Evolutionary conservation across 2,797 vertebrate genomes (phyloP), one percentile per base, ranked within the genome.

Genomic region (Aldrovandia affinis): DNA sequence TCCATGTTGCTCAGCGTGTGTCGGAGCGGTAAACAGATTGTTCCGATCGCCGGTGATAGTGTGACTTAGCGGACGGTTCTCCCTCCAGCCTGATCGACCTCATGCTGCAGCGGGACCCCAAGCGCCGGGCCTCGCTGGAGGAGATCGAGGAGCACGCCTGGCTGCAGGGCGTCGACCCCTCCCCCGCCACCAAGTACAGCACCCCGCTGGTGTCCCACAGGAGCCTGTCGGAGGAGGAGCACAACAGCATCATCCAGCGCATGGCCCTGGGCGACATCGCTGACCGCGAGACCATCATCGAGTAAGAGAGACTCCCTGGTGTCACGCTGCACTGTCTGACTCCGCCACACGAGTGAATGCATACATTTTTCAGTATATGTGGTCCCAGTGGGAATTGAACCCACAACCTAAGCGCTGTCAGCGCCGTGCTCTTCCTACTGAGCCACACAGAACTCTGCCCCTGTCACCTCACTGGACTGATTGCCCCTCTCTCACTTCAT

Each of bases 251-350:
- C 89, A 98, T 99, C 84, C 98, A 99, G 91, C 97, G 98, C 87
- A 99, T 99, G 98, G 98, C 98, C 83, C 96, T 99, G 0, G 98
- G 98, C 10, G 98, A 99, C 90, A 99, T 99, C 0, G 97, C 98
- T 0, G 98, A 99, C 85, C 90, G 98, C 1, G 98, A 99, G 14
- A 93, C 97, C 86, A 99, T 99, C 1, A 94, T 99, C 0, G 98
- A 99, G 98, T 99, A 96, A 92, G 97, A 93, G 25, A 47, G 22
- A 18, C 59, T 33, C 25, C 75, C 15, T 20, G 18, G 33, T n/a
- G n/a, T n/a, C 61, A 28, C 61, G 30, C 61, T 28, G n/a, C 61
- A 63, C 25, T 63, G 61, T 63, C n/a, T 63, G 61, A 63, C 61
- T 63, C 61, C n/a, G 20, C 54, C 55, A 10, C n/a, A n/a, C n/a